These are phyloP conservation scores for Proterorhinus semilunaris DNA, from an alignment of 2,113 vertebrate genomes.

Conservation along the genomic window DNA sequence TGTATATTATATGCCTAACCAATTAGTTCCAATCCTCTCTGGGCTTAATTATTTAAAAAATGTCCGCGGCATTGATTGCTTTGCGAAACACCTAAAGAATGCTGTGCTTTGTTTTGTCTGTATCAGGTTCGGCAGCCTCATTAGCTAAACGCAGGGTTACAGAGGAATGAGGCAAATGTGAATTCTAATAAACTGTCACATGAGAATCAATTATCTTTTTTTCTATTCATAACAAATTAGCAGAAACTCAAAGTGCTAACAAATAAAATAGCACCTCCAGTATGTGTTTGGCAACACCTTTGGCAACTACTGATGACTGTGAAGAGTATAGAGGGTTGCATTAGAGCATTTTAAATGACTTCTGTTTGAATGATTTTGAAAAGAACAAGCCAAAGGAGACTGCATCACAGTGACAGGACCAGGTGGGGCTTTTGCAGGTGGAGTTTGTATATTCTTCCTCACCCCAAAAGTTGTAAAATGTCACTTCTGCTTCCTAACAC, in stretches of 20 bases:
- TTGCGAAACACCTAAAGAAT: slow-evolving; percentile 19
- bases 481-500: background rate
- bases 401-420: no score
- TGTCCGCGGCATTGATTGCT: slow-evolving; percentile 11
- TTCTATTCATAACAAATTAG: slow-evolving; percentile 17
- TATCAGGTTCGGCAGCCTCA: slow-evolving; percentile 2
- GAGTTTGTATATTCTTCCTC: no score
- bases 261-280: slow-evolving; percentile 7
- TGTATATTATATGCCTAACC: slow-evolving; percentile 9
- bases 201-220: slow-evolving; percentile 26
- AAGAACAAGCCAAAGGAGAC: no score
- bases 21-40: slow-evolving; percentile 31
- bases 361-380: no score
- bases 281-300: slow-evolving; percentile 14
- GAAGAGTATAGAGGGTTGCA: no score
- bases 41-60: slow-evolving; percentile 31
- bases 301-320: background rate
- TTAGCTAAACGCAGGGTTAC: slow-evolving; percentile 7
- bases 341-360: no score
- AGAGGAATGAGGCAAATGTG: slow-evolving; percentile 4
- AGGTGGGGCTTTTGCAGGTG: no score
- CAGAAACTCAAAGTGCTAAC: background rate
- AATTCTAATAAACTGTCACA: slow-evolving; percentile 22
- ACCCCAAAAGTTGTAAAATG: background rate
- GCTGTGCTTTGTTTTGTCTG: slow-evolving; percentile 11